A percentile compares a stretch with the other conserved stretches of the same genome.
phyloP scores from a whole-genome alignment of 2,113 vertebrate genomes.

The Phoxinus phoxinus region DNA sequence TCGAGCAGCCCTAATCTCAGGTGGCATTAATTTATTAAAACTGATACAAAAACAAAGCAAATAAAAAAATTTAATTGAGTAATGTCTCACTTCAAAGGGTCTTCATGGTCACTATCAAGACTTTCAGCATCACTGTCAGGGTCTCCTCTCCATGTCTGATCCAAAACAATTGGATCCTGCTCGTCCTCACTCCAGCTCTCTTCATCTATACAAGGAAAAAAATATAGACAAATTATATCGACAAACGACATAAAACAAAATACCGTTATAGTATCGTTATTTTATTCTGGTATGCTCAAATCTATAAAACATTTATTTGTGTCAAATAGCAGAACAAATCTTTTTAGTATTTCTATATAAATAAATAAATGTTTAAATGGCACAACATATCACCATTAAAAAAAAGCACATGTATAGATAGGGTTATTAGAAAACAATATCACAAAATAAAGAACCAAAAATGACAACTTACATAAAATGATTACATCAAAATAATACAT shows the following conservation, averaged over 20 bases:
- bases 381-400: too few relatives aligned
- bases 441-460: background rate
- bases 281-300: background rate
- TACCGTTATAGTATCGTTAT: background rate
- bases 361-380: too few relatives aligned
- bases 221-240: background rate
- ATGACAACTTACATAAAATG: background rate
- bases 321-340: background rate
- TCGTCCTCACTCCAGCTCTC: conserved; percentile 96
- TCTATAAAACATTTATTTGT: background rate
- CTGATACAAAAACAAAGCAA: background rate
- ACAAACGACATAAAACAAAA: background rate
- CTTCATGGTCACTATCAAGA: conserved; percentile 95
- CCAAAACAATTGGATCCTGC: conserved; percentile 86
- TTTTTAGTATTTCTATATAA: background rate
- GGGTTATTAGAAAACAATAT: too few relatives aligned
- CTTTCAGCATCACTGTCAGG: conserved; percentile 98
- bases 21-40: background rate
- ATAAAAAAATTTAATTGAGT: background rate
- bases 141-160: conserved; percentile 97
- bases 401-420: too few relatives aligned
- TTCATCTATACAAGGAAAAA: conserved; percentile 81
- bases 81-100: conserved; percentile 89
- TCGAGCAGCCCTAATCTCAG: background rate
- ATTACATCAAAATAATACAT: background rate